Evolutionary conservation across 2,888 invertebrate genomes (phyloP).

Genomic region (Girardia tigrina): DNA sequence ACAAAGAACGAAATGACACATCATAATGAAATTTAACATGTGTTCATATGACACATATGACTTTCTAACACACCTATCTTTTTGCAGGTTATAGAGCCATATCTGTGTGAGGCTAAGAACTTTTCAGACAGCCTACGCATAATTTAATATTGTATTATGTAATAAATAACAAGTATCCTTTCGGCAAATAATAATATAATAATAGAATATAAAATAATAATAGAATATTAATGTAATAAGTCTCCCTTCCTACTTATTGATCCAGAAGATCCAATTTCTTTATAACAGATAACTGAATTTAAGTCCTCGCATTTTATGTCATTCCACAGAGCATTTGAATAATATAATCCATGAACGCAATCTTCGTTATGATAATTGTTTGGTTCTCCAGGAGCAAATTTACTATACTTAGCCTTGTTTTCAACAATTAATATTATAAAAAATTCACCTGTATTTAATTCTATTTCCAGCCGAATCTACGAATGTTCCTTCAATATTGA

Average conservation of each 20-base stretch:
- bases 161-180: no score
- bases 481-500: not conserved
- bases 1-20: no score
- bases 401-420: not conserved
- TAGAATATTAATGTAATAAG: no score
- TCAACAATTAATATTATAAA: not conserved
- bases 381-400: not conserved
- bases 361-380: constrained; percentile 10
- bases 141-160: no score
- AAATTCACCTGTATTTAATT: not conserved
- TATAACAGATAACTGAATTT: constrained; percentile 3
- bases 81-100: no score
- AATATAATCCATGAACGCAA: constrained; percentile 19
- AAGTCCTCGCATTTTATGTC: not conserved
- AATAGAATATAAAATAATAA: no score
- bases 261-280: not conserved
- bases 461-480: not conserved
- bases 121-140: no score
- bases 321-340: not conserved
- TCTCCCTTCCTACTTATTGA: not conserved
- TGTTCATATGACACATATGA: no score
- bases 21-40: no score
- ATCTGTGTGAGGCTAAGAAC: no score
- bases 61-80: no score
- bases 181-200: no score